A percentile compares a stretch with the other conserved stretches of the same genome.
These are phyloP conservation scores for Eonycteris spelaea DNA, from an alignment of 2,113 vertebrate species.

Conservation along the genomic window DNA sequence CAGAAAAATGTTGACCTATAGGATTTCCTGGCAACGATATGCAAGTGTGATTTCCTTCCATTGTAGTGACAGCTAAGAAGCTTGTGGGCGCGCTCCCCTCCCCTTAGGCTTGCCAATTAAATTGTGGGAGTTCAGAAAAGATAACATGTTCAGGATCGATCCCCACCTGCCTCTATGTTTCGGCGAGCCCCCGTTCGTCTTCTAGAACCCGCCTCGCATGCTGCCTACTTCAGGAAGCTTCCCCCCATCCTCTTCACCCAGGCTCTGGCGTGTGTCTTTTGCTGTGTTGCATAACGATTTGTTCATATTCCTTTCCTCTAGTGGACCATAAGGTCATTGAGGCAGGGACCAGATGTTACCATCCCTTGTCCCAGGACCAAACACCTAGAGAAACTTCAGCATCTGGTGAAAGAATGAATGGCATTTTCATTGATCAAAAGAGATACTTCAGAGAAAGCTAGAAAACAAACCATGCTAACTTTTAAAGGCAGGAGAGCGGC, in stretches of 20 bases:
- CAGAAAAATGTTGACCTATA: conserved; percentile 61
- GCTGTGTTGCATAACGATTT: background rate
- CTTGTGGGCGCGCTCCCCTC: background rate
- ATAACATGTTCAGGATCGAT: background rate
- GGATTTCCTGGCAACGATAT: conserved; percentile 57
- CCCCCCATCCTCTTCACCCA: background rate
- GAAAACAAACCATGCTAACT: background rate
- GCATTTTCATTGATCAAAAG: background rate
- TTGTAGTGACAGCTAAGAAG: conserved; percentile 36
- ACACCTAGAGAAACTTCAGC: background rate
- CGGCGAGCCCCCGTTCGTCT: background rate
- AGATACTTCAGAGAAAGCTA: conserved; percentile 1
- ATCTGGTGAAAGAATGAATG: conserved; percentile 11
- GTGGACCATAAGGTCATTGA: background rate
- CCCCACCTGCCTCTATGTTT: background rate
- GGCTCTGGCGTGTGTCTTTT: background rate
- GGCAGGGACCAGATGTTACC: background rate
- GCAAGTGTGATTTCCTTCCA: conserved; percentile 69
- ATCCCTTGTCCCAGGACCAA: background rate
- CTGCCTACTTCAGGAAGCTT: background rate
- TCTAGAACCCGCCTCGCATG: background rate
- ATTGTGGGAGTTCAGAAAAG: conserved; percentile 17
- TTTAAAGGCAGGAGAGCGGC: background rate
- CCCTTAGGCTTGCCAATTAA: background rate
- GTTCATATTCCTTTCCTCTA: background rate